Conservation (phyloP, 2,797 vertebrate genomes). For the Aeoliscus strigatus region DNA sequence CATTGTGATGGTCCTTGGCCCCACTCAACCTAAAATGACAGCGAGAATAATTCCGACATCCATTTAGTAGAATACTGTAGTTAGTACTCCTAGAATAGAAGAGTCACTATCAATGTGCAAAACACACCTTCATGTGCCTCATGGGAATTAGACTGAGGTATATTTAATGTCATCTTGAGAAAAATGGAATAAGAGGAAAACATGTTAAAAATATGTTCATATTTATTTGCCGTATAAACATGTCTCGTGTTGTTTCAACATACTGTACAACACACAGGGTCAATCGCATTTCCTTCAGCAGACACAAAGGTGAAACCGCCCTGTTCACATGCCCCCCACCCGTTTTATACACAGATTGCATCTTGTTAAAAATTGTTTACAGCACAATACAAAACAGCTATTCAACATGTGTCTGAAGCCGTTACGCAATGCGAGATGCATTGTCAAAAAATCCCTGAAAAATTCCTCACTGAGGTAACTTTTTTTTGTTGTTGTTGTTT, state of each 20-base stretch:
- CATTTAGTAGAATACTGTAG: too few species aligned
- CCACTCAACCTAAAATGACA: too few species aligned
- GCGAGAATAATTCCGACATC: too few species aligned
- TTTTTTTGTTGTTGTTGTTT: conserved; percentile 37
- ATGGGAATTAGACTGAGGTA: too few species aligned
- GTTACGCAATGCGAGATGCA: conserved; percentile 86
- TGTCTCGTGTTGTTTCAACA: conserved; percentile 88
- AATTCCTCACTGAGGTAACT: conserved; percentile 93
- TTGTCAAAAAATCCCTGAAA: conserved; percentile 96
- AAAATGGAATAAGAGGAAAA: conserved; percentile 52
- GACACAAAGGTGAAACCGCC: conserved; percentile 84
- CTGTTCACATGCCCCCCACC: conserved; percentile 78
- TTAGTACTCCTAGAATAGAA: too few species aligned
- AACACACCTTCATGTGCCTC: too few species aligned
- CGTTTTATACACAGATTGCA: conserved; percentile 81
- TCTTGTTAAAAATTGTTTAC: conserved; percentile 80
- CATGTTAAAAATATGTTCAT: conserved; percentile 91
- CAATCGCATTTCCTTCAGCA: conserved; percentile 87
- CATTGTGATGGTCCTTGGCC: too few species aligned
- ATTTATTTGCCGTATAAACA: conserved; percentile 99
- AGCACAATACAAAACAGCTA: conserved; percentile 86
- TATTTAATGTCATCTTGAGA: too few species aligned
- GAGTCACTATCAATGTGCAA: too few species aligned
- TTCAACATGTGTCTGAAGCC: conserved; percentile 82
- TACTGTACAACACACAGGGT: conserved; percentile 83